A percentile compares a stretch with the other conserved stretches of the same genome.
Conservation (phyloP, 2,797 vertebrate genomes). For the Hozukius guyotensis region DNA sequence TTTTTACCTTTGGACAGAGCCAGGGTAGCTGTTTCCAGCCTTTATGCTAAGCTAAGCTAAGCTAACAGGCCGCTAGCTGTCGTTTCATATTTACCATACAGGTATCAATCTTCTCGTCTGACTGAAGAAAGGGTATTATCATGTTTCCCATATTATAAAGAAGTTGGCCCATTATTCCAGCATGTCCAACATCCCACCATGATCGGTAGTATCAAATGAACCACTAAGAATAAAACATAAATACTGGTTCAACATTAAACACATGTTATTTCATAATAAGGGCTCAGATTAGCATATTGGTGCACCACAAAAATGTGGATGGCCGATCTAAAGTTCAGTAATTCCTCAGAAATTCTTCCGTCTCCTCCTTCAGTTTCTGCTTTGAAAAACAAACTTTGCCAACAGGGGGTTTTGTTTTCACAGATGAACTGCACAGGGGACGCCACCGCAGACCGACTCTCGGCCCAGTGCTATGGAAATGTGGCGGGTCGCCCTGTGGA, state of each 20-base stretch:
- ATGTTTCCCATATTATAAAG: neutral
- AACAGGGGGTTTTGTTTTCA: conserved; percentile 76
- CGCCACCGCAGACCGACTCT: conserved; percentile 65
- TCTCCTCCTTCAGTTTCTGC: conserved; percentile 51
- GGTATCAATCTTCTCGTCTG: neutral
- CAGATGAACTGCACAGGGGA: conserved; percentile 88
- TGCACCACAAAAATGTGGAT: neutral
- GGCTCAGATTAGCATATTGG: neutral
- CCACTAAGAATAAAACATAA: neutral
- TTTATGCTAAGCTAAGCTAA: too few relatives aligned
- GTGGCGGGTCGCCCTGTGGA: conserved; percentile 69
- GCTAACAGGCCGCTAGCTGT: too few relatives aligned
- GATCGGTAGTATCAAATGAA: neutral
- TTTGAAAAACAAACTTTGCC: conserved; percentile 70
- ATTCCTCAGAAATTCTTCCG: conserved; percentile 56
- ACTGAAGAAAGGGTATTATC: neutral
- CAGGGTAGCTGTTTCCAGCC: too few relatives aligned
- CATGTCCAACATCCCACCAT: neutral
- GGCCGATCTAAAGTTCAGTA: conserved; percentile 42
- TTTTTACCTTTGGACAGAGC: too few relatives aligned
- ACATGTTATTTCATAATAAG: neutral
- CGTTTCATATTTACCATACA: too few relatives aligned
- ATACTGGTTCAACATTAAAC: neutral
- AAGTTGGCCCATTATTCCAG: neutral
- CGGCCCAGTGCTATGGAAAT: conserved; percentile 80